These are phyloP conservation scores for Odontocerum albicorne DNA, from an alignment of 2,888 invertebrate species.

Conservation along the genomic window DNA sequence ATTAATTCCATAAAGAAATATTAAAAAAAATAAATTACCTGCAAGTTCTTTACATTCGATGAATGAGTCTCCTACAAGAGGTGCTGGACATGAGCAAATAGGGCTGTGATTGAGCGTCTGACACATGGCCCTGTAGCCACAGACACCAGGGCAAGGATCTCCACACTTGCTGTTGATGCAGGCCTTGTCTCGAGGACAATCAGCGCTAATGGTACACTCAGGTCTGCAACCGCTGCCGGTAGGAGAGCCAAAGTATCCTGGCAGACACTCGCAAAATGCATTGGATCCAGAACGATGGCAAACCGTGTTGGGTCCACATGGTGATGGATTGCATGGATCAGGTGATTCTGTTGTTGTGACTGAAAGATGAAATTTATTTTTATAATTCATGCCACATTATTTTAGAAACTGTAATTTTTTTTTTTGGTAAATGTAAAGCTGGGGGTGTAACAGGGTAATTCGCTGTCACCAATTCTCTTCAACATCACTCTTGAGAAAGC, in stretches of 20 bases:
- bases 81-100: constrained; percentile 75
- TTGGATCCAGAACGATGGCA: constrained; percentile 61
- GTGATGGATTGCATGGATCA: constrained; percentile 68
- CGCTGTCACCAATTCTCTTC: too few species aligned
- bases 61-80: constrained; percentile 79
- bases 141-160: constrained; percentile 79
- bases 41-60: constrained; percentile 61
- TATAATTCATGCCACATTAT: not conserved
- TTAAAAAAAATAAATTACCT: constrained; percentile 30
- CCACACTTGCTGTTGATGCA: constrained; percentile 78
- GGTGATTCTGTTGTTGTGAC: constrained; percentile 50
- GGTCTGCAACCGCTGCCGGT: constrained; percentile 78
- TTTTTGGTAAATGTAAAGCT: too few species aligned
- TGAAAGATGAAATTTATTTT: constrained; percentile 5
- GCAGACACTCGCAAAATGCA: constrained; percentile 75
- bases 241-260: constrained; percentile 75
- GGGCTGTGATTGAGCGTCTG: constrained; percentile 59
- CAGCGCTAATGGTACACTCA: constrained; percentile 81
- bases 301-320: constrained; percentile 78
- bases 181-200: constrained; percentile 72
- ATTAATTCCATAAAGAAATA: not conserved
- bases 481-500: too few species aligned
- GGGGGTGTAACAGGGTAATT: too few species aligned
- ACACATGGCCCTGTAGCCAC: constrained; percentile 77
- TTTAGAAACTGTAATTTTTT: not conserved